Base-by-base conservation (phyloP, 2,888 invertebrate species). In the Cyaniris semiargus region DNA sequence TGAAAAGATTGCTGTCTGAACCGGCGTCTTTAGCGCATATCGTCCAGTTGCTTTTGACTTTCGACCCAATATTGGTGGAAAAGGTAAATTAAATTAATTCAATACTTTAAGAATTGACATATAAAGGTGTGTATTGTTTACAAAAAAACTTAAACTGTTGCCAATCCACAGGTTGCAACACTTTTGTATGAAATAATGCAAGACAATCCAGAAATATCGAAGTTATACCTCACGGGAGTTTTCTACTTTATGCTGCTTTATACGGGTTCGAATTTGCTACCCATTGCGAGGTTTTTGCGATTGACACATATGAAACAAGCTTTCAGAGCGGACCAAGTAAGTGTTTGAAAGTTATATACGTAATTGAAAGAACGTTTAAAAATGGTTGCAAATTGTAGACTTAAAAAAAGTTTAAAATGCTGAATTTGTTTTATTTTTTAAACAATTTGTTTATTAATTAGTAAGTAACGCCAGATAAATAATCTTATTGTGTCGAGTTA, bases 191-290 rank as follows among this genome's bases (percentile, higher is more conserved):
- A 97, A 89, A 96, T 99, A 72, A 97, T 99, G 97, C 96, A 96
- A 87, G 99, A 99, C 92, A 99, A 99, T 94, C 98, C 99, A 0
- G 97, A 97, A 87, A 96, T 99, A 85, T 97, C 99, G 0, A 97
- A 98, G 84, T 95, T 99, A 71, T 99, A 99, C 90, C 95, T 98
- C 78, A 98, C 98, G 0, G 99, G 99, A 3, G 97, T 98, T 34
- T 99, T 99, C 92, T 99, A 98, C 94, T 99, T 99, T 90, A 98
- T 99, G 94, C 95, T 99, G 80, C 97, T 99, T 97, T 99, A 99
- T 90, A 99, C 98, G 0, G 99, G 99, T 18, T 99, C 99, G 56
- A 99, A 99, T 87, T 96, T 99, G 79, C 94, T 99, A 81, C 99
- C 99, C 0, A 97, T 99, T 76, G 99, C 99, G 0, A 95, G 97